Percentiles rank a stretch among this genome's conserved stretches.
Evolutionary conservation across 1,140 invertebrate genomes (phyloP).

Genomic region (Trypoxylus dichotomus): DNA sequence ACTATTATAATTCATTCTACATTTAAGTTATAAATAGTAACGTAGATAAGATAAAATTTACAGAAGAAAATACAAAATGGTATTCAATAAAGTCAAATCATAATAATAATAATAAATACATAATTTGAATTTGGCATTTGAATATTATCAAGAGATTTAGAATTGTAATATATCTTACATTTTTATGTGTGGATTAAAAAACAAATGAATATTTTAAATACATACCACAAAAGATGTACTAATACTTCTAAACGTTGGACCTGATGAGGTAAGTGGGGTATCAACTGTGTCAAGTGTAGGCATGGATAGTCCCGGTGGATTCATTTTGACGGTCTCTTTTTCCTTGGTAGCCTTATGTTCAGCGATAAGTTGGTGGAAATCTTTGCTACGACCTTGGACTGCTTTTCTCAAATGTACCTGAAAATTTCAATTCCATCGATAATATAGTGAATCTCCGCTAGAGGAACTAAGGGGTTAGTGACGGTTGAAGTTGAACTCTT

Average conservation of each 20-base stretch:
- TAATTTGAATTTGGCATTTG: too few species aligned
- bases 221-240: not conserved
- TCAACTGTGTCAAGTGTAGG: not conserved
- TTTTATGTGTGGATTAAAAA: not conserved
- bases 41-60: too few species aligned
- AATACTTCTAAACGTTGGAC: not conserved
- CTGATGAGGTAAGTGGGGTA: not conserved
- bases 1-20: too few species aligned
- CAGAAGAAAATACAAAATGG: too few species aligned
- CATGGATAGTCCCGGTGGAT: not conserved
- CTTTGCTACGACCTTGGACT: slow-evolving; percentile 27
- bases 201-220: slow-evolving; percentile 1
- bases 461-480: not conserved
- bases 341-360: slow-evolving; percentile 26
- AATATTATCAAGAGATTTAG: too few species aligned
- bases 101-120: too few species aligned
- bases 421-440: not conserved
- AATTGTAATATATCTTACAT: not conserved
- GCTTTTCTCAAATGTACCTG: slow-evolving; percentile 29
- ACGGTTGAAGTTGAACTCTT: not conserved
- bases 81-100: too few species aligned
- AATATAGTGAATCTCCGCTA: not conserved
- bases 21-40: too few species aligned
- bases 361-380: slow-evolving; percentile 21
- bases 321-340: slow-evolving; percentile 9